A percentile compares a stretch with the other conserved stretches of the same genome.
These are phyloP conservation scores for Tiliqua scincoides DNA, from an alignment of 2,113 vertebrate species.

Conservation along the genomic window DNA sequence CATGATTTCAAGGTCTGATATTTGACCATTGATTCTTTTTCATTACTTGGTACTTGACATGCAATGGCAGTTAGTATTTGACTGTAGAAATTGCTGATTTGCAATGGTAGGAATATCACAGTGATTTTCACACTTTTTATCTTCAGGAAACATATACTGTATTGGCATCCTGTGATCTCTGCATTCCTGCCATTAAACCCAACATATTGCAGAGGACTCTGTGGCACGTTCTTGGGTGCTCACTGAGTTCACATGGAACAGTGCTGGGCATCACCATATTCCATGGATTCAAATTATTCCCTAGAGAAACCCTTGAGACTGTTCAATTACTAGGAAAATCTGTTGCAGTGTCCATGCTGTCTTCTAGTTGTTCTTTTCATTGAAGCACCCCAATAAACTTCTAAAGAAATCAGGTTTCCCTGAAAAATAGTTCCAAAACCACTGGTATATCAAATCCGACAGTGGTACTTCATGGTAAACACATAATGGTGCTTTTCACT, in stretches of 20 bases:
- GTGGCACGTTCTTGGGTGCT: background rate
- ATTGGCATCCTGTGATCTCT: background rate
- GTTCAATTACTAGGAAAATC: background rate
- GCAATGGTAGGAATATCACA: background rate
- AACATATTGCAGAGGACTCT: background rate
- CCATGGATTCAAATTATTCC: background rate
- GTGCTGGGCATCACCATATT: background rate
- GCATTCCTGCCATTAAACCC: background rate
- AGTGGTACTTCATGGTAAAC: background rate
- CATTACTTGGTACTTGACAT: background rate
- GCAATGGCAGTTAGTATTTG: background rate
- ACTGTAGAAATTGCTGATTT: background rate
- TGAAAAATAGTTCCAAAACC: background rate
- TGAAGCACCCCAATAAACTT: background rate
- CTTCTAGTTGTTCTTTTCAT: background rate
- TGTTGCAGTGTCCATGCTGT: background rate
- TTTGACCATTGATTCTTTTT: background rate
- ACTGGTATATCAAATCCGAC: background rate
- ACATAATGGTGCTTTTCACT: background rate
- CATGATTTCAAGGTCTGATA: background rate
- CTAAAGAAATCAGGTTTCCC: background rate
- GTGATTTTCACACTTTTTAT: background rate
- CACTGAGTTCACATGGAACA: background rate
- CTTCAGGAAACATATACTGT: background rate
- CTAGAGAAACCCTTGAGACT: background rate